phyloP scores from a whole-genome alignment of 2,113 vertebrate genomes.

The Recurvirostra avosetta region DNA sequence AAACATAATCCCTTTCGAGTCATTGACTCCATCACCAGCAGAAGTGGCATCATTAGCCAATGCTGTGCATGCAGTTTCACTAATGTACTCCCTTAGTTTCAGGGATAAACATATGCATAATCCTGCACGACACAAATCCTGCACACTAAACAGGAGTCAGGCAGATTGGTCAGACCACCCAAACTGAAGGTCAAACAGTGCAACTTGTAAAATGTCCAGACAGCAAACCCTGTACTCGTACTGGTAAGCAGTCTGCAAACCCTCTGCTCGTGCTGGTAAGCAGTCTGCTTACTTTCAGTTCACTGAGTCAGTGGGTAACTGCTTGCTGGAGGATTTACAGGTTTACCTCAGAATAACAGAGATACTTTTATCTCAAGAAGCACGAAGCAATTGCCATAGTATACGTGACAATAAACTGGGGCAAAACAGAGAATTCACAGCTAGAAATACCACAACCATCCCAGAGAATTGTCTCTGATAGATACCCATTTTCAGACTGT shows the following conservation, averaged over 20 bases:
- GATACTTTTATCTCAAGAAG: not conserved
- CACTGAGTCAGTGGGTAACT: not conserved
- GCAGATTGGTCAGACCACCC: slow-evolving; percentile 4
- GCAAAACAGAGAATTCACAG: not conserved
- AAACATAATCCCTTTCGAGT: not conserved
- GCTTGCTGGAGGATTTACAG: not conserved
- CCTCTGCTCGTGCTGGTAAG: not conserved
- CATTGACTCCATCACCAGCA: not conserved
- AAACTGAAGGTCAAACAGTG: not conserved
- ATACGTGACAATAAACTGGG: not conserved
- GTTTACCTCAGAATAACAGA: not conserved
- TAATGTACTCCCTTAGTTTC: not conserved
- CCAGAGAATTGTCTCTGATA: not conserved
- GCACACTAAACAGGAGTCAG: not conserved
- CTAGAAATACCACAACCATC: not conserved
- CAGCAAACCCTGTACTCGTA: not conserved
- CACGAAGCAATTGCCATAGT: not conserved
- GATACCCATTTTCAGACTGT: not conserved
- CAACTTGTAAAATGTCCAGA: not conserved
- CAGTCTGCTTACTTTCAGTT: not conserved
- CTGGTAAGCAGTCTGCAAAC: not conserved
- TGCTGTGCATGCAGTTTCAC: not conserved
- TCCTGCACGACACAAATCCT: not conserved
- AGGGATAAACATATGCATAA: not conserved
- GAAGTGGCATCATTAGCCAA: not conserved